Base-by-base conservation (phyloP, 2,113 vertebrate species). In the Sapajus apella region DNA sequence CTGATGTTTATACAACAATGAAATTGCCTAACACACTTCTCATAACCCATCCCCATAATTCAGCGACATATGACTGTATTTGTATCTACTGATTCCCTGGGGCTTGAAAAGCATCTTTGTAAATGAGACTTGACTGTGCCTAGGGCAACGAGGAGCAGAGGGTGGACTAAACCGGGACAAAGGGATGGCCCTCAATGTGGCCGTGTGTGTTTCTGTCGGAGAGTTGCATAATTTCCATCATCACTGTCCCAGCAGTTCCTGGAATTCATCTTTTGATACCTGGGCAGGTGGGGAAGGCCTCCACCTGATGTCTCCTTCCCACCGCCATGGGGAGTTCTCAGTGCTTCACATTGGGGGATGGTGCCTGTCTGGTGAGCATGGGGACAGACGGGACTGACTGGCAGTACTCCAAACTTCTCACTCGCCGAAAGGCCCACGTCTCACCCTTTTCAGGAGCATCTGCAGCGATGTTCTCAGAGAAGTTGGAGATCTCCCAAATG, bases 401-500 rank as follows among this genome's bases (percentile, higher is more conserved):
- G 96, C 96, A 95, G 88, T 5, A 0, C 52, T 96, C 97, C 97
- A 96, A 16, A 81, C 75, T 97, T 97, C 96, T 97, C 96, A 87
- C 91, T 97, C 25, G 17, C 87, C 77, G 27, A n/a, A 12, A 97
- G 96, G 97, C 97, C 97, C 97, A 98, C 97, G 40, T 97, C 75
- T 91, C 97, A 94, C 97, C 96, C 97, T 98, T 98, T 97, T 47
- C 95, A 37, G 92, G 94, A 94, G 95, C 97, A 94, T 97, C 97
- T 96, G 96, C 72, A 96, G 92, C 0, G 83, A 90, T 87, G 96
- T 93, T 97, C 77, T 86, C 16, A 91, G 91, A 84, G 52, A 73
- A 95, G 80, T 75, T 97, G 97, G 97, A 97, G 96, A 91, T 87
- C 92, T 97, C 92, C 96, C 97, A 95, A 73, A 84, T 97, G 95